A percentile compares a stretch with the other conserved stretches of the same genome.
phyloP scores from a whole-genome alignment of 2,888 invertebrate species.

The Eupithecia dodoneata region DNA sequence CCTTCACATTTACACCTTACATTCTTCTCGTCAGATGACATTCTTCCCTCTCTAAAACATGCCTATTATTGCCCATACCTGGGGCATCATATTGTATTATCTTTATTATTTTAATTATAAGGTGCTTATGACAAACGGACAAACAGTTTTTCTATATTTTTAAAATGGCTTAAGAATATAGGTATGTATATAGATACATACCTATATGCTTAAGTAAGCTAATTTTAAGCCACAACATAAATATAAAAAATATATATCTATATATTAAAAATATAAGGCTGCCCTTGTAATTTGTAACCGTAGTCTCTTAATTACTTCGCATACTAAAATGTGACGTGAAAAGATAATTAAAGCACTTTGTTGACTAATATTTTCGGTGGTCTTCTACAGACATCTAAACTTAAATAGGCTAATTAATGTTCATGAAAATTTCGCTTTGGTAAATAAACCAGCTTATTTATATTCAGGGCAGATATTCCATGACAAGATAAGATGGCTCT shows the following conservation, averaged over 20 bases:
- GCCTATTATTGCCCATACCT: no score
- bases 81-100: neutral
- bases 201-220: neutral
- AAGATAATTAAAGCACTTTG: conserved; percentile 50
- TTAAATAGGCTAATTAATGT: conserved; percentile 52
- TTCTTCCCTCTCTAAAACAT: no score
- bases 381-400: conserved; percentile 47
- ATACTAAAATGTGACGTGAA: conserved; percentile 46
- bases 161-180: no score
- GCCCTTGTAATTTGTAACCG: conserved; percentile 23
- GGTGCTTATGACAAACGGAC: neutral
- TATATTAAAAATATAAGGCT: conserved; percentile 24
- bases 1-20: no score
- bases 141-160: neutral
- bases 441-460: conserved; percentile 44
- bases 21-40: no score
- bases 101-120: neutral
- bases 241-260: neutral
- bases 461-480: conserved; percentile 43
- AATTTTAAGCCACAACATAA: neutral
- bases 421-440: conserved; percentile 45
- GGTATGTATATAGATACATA: no score
- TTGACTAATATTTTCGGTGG: conserved; percentile 46
- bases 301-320: conserved; percentile 44
- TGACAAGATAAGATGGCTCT: conserved; percentile 43